Evolutionary conservation across 1,140 invertebrate genomes (phyloP).

Genomic region (Manduca sexta): DNA sequence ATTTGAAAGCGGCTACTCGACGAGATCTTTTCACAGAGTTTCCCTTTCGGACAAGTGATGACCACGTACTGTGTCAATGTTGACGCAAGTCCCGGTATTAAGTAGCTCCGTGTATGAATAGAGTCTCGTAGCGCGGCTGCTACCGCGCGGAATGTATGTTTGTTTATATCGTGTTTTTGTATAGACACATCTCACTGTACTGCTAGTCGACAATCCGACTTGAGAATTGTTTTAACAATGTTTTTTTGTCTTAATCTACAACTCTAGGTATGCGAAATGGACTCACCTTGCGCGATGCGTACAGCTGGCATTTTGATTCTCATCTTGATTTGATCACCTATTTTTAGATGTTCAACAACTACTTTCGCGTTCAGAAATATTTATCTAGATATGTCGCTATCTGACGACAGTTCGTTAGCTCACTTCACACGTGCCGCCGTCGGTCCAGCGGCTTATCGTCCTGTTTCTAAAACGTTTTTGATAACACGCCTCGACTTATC

Average conservation of each 20-base stretch:
- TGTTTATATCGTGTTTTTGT: slow-evolving; percentile 7
- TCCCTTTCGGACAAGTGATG: slow-evolving; percentile 53
- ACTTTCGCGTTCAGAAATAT: slow-evolving; percentile 55
- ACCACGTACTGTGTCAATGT: slow-evolving; percentile 58
- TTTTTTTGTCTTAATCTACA: no score
- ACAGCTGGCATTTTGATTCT: slow-evolving; percentile 97
- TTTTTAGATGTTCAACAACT: slow-evolving; percentile 67
- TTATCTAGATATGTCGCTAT: slow-evolving; percentile 59
- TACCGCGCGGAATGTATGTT: slow-evolving; percentile 22
- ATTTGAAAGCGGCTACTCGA: slow-evolving; percentile 29
- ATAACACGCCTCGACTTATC: slow-evolving; percentile 53
- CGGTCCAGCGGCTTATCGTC: slow-evolving; percentile 61
- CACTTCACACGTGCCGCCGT: slow-evolving; percentile 66
- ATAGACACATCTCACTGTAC: no score
- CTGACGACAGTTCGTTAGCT: slow-evolving; percentile 43
- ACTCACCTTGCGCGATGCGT: slow-evolving; percentile 91
- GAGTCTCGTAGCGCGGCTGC: slow-evolving; percentile 29
- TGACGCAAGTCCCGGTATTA: slow-evolving; percentile 49
- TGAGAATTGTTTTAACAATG: no score
- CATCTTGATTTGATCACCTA: slow-evolving; percentile 83
- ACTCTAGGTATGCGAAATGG: background rate
- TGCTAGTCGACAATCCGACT: no score
- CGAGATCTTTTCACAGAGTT: slow-evolving; percentile 24
- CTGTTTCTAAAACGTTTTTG: slow-evolving; percentile 51
- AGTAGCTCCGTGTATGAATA: slow-evolving; percentile 59